Conservation (phyloP, 2,113 vertebrate genomes). For the Phyllostomus discolor region DNA sequence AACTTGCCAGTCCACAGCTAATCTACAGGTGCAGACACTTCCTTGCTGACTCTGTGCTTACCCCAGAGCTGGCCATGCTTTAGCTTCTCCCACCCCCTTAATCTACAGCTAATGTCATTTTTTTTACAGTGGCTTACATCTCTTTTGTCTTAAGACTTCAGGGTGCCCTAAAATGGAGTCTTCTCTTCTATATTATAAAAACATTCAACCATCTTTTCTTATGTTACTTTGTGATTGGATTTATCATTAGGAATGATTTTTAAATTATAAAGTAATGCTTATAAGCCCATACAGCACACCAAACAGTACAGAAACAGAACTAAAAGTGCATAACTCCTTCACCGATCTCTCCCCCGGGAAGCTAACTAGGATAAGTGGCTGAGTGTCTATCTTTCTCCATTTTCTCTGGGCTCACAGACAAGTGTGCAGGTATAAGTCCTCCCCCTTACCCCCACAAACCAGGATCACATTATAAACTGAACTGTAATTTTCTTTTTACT, state of each 20-base stretch:
- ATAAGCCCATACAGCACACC: not conserved
- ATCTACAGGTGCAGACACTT: no score
- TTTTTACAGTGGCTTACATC: not conserved
- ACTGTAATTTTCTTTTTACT: not conserved
- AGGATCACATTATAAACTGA: not conserved
- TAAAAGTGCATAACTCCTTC: not conserved
- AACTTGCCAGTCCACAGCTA: not conserved
- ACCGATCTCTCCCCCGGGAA: not conserved
- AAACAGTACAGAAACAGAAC: not conserved
- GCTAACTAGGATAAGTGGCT: no score
- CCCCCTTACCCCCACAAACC: not conserved
- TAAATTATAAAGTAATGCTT: not conserved
- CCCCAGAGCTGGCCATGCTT: not conserved
- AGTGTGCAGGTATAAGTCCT: not conserved
- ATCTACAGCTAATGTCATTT: not conserved
- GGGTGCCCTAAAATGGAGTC: not conserved
- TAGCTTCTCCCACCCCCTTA: not conserved
- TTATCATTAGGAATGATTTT: not conserved
- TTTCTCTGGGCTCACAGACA: not conserved
- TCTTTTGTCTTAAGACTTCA: not conserved
- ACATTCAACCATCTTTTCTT: not conserved
- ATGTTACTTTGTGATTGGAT: not conserved
- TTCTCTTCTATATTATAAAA: not conserved
- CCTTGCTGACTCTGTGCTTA: not conserved
- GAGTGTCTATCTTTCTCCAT: rapidly evolving